Evolutionary conservation across 2,888 invertebrate species (phyloP).

Genomic region (Capitulum mitella): DNA sequence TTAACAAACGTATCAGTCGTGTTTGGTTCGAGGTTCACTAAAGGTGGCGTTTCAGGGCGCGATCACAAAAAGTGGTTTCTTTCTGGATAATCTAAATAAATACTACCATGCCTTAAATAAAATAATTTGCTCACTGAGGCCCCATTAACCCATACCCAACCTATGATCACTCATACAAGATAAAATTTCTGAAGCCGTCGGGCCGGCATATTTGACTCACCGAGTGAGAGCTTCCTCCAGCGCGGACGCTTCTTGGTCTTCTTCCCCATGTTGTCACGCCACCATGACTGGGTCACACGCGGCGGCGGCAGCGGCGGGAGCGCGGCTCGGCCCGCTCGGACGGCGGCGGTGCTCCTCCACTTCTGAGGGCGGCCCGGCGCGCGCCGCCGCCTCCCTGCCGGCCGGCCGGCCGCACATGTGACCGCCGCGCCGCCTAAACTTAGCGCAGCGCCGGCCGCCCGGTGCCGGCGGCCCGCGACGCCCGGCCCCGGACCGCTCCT

Average conservation of each 20-base stretch:
- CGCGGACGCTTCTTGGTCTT: conserved; percentile 17
- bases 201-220: too few relatives aligned
- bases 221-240: conserved; percentile 13
- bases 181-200: too few relatives aligned
- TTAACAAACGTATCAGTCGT: too few relatives aligned
- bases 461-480: neutral
- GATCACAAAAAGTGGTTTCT: too few relatives aligned
- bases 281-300: neutral
- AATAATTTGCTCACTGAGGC: too few relatives aligned
- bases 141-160: too few relatives aligned
- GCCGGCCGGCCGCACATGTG: conserved; percentile 4
- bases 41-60: too few relatives aligned
- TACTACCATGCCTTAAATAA: too few relatives aligned
- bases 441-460: conserved; percentile 2
- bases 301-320: neutral
- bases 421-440: neutral
- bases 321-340: neutral
- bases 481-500: neutral
- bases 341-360: neutral
- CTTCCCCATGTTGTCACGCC: conserved; percentile 8
- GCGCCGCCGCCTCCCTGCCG: neutral
- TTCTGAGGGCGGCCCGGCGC: neutral
- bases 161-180: too few relatives aligned
- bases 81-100: too few relatives aligned
- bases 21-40: too few relatives aligned